These are phyloP conservation scores for Gnathonemus longibarbis DNA, from an alignment of 2,113 vertebrate species.

Conservation along the genomic window DNA sequence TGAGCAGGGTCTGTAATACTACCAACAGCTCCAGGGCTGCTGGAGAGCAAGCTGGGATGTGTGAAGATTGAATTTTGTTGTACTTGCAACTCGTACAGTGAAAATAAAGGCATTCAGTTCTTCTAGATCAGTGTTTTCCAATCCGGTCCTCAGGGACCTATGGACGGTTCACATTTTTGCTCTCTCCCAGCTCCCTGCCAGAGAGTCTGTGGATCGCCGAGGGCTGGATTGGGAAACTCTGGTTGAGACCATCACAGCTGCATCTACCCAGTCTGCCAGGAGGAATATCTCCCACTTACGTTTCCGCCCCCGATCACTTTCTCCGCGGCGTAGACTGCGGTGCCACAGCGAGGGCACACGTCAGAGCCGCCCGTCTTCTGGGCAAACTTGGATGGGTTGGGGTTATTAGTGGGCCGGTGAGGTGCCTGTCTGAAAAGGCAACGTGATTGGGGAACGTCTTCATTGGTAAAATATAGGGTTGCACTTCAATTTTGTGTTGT, in stretches of 20 bases:
- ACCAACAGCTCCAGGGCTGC: not conserved
- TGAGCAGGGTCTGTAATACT: not conserved
- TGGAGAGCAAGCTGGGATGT: not conserved
- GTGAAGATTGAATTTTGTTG: not conserved
- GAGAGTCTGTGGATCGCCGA: not conserved
- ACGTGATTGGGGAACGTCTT: not conserved
- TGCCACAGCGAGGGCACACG: slow-evolving; percentile 78
- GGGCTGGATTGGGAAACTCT: not conserved
- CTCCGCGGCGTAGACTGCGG: slow-evolving; percentile 83
- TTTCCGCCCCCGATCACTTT: slow-evolving; percentile 89
- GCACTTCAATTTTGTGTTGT: not conserved
- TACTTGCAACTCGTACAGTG: not conserved
- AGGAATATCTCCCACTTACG: slow-evolving; percentile 54
- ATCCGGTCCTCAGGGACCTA: not conserved
- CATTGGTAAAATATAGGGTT: not conserved
- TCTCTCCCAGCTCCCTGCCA: too few species aligned
- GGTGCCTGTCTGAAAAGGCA: slow-evolving; percentile 42
- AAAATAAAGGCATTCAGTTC: not conserved
- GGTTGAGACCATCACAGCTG: not conserved
- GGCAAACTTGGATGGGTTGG: slow-evolving; percentile 74
- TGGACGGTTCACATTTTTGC: not conserved
- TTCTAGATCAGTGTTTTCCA: not conserved
- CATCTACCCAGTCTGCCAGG: not conserved
- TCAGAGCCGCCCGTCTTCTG: slow-evolving; percentile 74
- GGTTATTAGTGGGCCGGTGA: slow-evolving; percentile 76